Conservation (phyloP, 2,797 vertebrate species). For the Smutsia gigantea region DNA sequence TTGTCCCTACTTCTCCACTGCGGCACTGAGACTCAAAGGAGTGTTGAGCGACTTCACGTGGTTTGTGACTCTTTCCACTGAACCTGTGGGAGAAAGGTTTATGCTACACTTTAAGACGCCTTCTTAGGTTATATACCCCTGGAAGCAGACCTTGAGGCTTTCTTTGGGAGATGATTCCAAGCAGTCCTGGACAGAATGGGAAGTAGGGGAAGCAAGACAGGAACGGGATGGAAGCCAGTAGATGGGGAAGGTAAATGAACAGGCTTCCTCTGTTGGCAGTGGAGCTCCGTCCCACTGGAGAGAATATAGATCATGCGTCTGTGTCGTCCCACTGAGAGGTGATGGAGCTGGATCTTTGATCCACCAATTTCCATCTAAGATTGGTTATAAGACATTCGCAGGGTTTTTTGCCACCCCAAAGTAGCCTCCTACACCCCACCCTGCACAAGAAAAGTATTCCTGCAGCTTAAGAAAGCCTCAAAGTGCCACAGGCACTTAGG, state of each 20-base stretch:
- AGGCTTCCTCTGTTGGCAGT: background rate
- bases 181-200: accelerated
- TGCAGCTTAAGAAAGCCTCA: background rate
- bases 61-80: background rate
- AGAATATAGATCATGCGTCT: background rate
- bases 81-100: background rate
- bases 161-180: background rate
- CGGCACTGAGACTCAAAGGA: background rate
- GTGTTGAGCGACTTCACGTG: background rate
- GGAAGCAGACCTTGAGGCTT: background rate
- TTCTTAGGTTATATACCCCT: background rate
- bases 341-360: background rate
- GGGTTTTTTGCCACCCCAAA: background rate
- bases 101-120: background rate
- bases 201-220: background rate
- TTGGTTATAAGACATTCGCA: background rate
- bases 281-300: background rate
- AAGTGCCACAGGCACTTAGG: background rate
- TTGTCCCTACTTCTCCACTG: background rate
- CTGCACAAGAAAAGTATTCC: background rate
- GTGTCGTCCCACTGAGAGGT: background rate
- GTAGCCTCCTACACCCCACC: background rate
- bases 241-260: background rate
- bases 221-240: background rate
- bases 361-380: background rate